Evolutionary conservation across 2,888 invertebrate species (phyloP), one percentile per base, ranked within the genome.

Genomic region (Lasioglossum oenotherae): DNA sequence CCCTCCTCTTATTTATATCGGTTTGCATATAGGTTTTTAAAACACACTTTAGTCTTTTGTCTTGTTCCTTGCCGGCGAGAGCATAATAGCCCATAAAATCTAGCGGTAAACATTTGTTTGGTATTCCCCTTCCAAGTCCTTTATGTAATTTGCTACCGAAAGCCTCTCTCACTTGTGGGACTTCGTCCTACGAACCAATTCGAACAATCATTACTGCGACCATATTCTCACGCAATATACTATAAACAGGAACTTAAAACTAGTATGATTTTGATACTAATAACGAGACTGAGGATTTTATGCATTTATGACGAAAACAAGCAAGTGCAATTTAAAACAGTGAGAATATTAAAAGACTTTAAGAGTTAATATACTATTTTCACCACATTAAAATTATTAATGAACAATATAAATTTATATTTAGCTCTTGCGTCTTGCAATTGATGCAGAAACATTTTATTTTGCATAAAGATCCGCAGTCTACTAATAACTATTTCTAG

Each of bases 1-100:
- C 99, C 88, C 99, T 96, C 90, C 99, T 96, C 95, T 98, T 98
- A 91, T 96, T 96, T 38, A 99, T 98, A 95, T 99, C 99, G 0
- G 97, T 97, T 89, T 97, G 96, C 97, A 99, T 98, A 95, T 97
- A 98, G 93, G 98, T 97, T 84, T 98, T 97, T 84, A 98, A 96
- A 41, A 96, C 94, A 49, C 95, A 94, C 89, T 97, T 97, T 69
- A 98, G 96, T 93, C 98, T 97, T 86, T 97, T 97, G 92, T 99
- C 98, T 14, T 97, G 97, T 95, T 99, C 99, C 88, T 98, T 97
- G 0, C 99, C 99, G 53, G 97, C 98, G 81, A 99, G 96, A 57
- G 98, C 98, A 95, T 99, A 99, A 95, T 98, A 98, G 31, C 98
- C 98, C 98, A 99, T 98, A 96, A 99, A 99, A 96, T 99, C 99